A percentile compares a stretch with the other conserved stretches of the same genome.
Evolutionary conservation across 2,888 invertebrate species (phyloP).

Genomic region (Shargacucullia verbasci): DNA sequence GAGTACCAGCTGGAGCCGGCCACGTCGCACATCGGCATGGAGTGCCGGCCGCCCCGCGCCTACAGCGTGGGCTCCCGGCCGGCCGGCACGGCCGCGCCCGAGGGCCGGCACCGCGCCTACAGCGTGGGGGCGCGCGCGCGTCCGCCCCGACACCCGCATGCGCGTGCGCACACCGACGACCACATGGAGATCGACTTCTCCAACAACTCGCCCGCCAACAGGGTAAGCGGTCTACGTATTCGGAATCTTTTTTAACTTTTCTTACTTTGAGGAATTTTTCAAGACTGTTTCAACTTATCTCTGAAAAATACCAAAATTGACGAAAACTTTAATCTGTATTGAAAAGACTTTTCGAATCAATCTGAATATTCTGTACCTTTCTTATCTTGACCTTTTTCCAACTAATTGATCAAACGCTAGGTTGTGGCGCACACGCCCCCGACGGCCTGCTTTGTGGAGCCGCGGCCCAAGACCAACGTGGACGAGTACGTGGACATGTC

Average conservation of each 20-base stretch:
- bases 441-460: conserved; percentile 62
- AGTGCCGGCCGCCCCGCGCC: conserved; percentile 84
- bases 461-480: conserved; percentile 61
- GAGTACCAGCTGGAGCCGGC: conserved; percentile 95
- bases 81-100: conserved; percentile 57
- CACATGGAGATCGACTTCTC: conserved; percentile 93
- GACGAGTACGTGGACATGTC: conserved; percentile 88
- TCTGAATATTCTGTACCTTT: too few species aligned
- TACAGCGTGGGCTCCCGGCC: conserved; percentile 82
- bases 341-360: too few species aligned
- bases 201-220: conserved; percentile 69
- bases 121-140: conserved; percentile 73
- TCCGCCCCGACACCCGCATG: conserved; percentile 76
- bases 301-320: too few species aligned
- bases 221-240: conserved; percentile 52
- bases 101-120: conserved; percentile 88
- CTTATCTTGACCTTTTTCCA: too few species aligned
- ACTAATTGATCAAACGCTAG: conserved; percentile 36
- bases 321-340: too few species aligned
- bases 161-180: conserved; percentile 90
- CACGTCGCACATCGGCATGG: conserved; percentile 91
- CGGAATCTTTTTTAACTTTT: too few species aligned
- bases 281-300: too few species aligned
- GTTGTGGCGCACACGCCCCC: conserved; percentile 73
- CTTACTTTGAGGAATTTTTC: too few species aligned